These are phyloP conservation scores for Catharus fuscescens DNA, from an alignment of 2,113 vertebrate genomes.

Conservation along the genomic window DNA sequence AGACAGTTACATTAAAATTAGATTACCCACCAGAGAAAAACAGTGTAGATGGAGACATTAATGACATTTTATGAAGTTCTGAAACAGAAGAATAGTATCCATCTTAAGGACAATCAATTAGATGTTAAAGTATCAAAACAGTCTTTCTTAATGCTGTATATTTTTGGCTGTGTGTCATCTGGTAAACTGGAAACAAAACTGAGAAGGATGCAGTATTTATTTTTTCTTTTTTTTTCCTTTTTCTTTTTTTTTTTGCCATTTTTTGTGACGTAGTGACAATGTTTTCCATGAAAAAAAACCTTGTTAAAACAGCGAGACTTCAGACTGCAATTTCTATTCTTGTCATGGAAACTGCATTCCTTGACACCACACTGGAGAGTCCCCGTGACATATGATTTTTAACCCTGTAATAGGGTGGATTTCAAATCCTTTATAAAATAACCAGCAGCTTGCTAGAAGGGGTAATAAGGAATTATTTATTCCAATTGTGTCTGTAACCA, in stretches of 20 bases:
- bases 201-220: background rate
- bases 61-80: conserved; percentile 39
- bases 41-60: background rate
- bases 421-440: background rate
- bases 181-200: background rate
- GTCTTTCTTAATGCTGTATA: background rate
- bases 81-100: background rate
- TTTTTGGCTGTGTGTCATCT: background rate
- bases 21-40: background rate
- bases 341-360: background rate
- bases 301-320: background rate
- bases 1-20: background rate
- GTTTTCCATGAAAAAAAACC: background rate
- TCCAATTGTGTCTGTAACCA: background rate
- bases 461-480: background rate
- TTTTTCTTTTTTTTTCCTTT: background rate
- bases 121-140: background rate
- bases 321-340: background rate
- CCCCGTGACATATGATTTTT: background rate
- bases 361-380: background rate
- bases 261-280: background rate
- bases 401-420: background rate
- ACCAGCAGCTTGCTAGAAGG: background rate
- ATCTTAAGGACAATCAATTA: background rate
- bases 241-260: background rate